These are phyloP conservation scores for Nannoperca australis DNA, from an alignment of 2,797 vertebrate species.

Conservation along the genomic window DNA sequence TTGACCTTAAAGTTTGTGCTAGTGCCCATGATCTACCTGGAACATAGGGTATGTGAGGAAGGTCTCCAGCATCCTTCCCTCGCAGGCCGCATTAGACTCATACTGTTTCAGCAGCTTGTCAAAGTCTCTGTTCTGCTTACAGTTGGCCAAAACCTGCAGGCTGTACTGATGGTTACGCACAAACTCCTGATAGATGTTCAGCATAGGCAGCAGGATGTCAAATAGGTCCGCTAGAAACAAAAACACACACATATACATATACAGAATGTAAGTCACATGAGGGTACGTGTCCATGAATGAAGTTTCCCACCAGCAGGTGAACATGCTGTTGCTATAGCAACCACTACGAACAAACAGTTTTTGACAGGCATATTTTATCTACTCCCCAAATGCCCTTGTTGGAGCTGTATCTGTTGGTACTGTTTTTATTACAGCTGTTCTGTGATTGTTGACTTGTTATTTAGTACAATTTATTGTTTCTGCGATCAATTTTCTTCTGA, in stretches of 20 bases:
- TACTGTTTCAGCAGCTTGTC: slow-evolving; percentile 99
- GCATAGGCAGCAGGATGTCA: slow-evolving; percentile 98
- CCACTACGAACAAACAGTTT: neutral
- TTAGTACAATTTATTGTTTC: neutral
- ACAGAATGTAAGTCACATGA: neutral
- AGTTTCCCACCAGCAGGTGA: neutral
- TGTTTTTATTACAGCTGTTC: neutral
- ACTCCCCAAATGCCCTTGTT: neutral
- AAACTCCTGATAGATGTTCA: slow-evolving; percentile 99
- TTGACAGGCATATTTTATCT: neutral
- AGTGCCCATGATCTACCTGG: slow-evolving; percentile 85
- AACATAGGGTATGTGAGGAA: slow-evolving; percentile 99
- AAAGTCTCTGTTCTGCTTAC: slow-evolving; percentile 99
- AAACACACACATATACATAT: slow-evolving; percentile 8
- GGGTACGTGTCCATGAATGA: neutral
- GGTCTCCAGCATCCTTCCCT: slow-evolving; percentile 97
- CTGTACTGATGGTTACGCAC: slow-evolving; percentile 99
- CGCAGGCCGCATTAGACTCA: slow-evolving; percentile 96
- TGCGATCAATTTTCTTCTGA: neutral
- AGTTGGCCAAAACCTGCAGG: slow-evolving; percentile 98
- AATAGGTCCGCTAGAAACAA: slow-evolving; percentile 92
- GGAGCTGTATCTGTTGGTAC: neutral
- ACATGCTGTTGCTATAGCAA: slow-evolving; percentile 8
- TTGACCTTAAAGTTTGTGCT: neutral
- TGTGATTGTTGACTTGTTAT: neutral